Evolutionary conservation across 2,888 invertebrate genomes (phyloP).

Genomic region (Deladenus siricidicola): DNA sequence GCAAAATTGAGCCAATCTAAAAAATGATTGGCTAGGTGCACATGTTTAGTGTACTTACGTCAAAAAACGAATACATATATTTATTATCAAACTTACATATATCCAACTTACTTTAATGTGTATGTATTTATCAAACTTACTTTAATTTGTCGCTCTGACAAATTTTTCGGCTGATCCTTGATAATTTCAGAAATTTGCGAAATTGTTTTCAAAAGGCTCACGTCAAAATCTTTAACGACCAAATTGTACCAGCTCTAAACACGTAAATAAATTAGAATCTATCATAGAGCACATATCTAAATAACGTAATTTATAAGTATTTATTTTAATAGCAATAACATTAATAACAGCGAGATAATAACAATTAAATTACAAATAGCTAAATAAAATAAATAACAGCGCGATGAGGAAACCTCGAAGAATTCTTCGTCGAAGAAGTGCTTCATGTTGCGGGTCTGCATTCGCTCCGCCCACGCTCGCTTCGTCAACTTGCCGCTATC

Average conservation of each 20-base stretch:
- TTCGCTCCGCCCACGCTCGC: conserved; percentile 50
- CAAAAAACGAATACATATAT: too few species aligned
- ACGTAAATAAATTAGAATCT: not conserved
- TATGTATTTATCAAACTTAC: not conserved
- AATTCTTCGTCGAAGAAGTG: conserved; percentile 52
- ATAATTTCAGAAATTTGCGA: conserved; percentile 30
- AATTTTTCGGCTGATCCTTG: not conserved
- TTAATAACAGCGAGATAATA: not conserved
- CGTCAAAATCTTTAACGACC: conserved; percentile 44
- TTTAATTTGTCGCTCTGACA: not conserved
- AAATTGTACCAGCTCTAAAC: conserved; percentile 45
- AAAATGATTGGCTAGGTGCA: not conserved
- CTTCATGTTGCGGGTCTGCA: conserved; percentile 50
- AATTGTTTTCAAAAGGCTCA: conserved; percentile 36
- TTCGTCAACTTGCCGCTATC: conserved; percentile 41
- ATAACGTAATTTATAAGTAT: too few species aligned
- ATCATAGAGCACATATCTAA: too few species aligned
- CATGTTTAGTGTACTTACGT: too few species aligned
- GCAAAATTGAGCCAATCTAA: conserved; percentile 44
- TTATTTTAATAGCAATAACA: too few species aligned
- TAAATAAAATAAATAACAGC: too few species aligned
- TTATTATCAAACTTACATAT: too few species aligned
- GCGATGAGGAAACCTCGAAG: conserved; percentile 48
- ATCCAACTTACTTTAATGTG: not conserved
- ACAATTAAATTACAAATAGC: not conserved